phyloP scores from a whole-genome alignment of 1,140 invertebrate species.

The Ceratosolen fusciceps region DNA sequence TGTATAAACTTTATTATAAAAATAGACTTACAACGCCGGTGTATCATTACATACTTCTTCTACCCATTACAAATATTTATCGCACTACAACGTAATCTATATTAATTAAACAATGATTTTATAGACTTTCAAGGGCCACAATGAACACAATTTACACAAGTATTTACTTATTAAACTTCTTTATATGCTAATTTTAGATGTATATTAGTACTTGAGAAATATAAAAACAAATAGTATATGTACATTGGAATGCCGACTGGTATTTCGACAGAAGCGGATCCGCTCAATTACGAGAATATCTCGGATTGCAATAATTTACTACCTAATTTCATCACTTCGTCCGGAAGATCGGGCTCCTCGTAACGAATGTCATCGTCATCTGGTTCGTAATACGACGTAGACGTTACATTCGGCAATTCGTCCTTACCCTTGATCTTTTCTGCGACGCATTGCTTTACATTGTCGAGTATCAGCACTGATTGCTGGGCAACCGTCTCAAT shows the following conservation, averaged over 20 bases:
- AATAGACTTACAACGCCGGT: neutral
- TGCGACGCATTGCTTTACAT: constrained; percentile 51
- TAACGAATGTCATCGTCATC: too few relatives aligned
- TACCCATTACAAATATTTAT: neutral
- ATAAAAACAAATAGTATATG: neutral
- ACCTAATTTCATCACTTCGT: too few relatives aligned
- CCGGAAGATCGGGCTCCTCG: too few relatives aligned
- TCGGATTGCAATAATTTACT: too few relatives aligned
- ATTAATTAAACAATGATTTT: too few relatives aligned
- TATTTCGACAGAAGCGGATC: too few relatives aligned
- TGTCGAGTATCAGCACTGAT: constrained; percentile 22
- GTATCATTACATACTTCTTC: neutral
- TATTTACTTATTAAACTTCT: neutral
- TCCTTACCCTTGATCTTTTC: constrained; percentile 47
- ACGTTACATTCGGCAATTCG: neutral
- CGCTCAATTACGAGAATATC: neutral
- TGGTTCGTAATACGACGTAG: too few relatives aligned
- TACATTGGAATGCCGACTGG: too few relatives aligned
- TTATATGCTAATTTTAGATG: neutral
- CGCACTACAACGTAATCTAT: too few relatives aligned
- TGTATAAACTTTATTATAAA: neutral
- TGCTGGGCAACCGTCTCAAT: constrained; percentile 24
- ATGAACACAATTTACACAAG: neutral
- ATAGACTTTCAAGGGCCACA: neutral
- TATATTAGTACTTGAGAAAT: neutral